Base-by-base conservation (phyloP, 2,797 vertebrate genomes). In the Takifugu rubripes region DNA sequence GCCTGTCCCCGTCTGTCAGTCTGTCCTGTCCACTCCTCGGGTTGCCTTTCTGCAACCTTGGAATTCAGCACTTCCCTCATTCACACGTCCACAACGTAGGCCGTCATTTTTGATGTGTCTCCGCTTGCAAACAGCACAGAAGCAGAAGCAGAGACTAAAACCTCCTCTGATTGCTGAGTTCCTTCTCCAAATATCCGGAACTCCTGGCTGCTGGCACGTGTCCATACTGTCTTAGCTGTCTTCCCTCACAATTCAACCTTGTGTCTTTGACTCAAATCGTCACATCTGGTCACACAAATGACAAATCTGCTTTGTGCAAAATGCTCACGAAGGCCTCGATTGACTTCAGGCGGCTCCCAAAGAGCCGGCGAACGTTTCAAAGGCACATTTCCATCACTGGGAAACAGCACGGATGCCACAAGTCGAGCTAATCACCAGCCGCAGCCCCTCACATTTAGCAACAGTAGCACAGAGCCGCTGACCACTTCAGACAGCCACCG, bases 401-500 rank as follows among this genome's bases (percentile, higher is more conserved):
- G 77, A 85, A 87, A 88, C 84, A 84, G 81, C 75, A 70, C 74
- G 44, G 36, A 78, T 70, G 69, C 60, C 69, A 74, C 77, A 77
- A 87, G 76, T 84, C 77, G 82, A 83, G 70, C 82, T 84, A 87
- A 86, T 87, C 73, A 86, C 74, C 75, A 79, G 81, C 75, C 70
- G 64, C 82, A 85, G 79, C 86, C 84, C 88, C 77, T 84, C 85
- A 90, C 82, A 72, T 86, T 82, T 81, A 85, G 68, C 72, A 77
- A 89, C 78, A 86, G 87, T 87, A 72, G 61, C 80, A 64, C 66
- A 81, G 82, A 84, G 75, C 85, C 72, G 54, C 83, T 82, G 82
- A 86, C 85, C 89, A 87, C 87, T 88, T 91, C 86, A 88, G 81
- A 80, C 83, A 84, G 77, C 78, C 78, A 84, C 81, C 51, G 84